Evolutionary conservation across 2,113 vertebrate genomes (phyloP).

Genomic region (Morone chrysops): DNA sequence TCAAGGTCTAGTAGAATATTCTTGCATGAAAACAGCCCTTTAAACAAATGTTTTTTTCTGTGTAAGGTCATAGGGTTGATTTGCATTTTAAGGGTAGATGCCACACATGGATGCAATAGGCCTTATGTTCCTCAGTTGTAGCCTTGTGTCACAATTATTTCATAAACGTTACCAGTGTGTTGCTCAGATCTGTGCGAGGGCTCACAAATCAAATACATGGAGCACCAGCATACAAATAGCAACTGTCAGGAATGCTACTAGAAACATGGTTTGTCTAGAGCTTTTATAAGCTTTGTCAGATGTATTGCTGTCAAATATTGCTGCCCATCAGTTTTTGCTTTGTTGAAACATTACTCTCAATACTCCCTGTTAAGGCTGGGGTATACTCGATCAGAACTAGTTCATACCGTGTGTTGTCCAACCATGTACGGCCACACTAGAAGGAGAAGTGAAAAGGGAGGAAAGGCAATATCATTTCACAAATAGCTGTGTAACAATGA

Average conservation of each 20-base stretch:
- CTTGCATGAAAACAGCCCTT: background rate
- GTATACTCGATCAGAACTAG: too few species aligned
- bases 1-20: background rate
- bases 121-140: background rate
- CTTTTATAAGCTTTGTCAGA: background rate
- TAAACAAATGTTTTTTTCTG: background rate
- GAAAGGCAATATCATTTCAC: background rate
- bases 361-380: background rate
- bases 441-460: background rate
- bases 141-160: constrained; percentile 39
- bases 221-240: constrained; percentile 9
- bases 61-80: background rate
- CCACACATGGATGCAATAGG: background rate
- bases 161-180: constrained; percentile 14
- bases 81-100: background rate
- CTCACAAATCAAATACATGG: constrained; percentile 23
- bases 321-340: background rate
- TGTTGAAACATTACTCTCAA: background rate
- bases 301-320: constrained; percentile 11
- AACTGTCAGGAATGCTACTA: too few species aligned
- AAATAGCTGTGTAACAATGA: background rate
- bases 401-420: background rate
- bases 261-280: background rate
- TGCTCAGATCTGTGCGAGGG: constrained; percentile 16
- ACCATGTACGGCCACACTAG: background rate